Evolutionary conservation across 2,888 invertebrate species (phyloP).

Genomic region (Quadroppia sp.): DNA sequence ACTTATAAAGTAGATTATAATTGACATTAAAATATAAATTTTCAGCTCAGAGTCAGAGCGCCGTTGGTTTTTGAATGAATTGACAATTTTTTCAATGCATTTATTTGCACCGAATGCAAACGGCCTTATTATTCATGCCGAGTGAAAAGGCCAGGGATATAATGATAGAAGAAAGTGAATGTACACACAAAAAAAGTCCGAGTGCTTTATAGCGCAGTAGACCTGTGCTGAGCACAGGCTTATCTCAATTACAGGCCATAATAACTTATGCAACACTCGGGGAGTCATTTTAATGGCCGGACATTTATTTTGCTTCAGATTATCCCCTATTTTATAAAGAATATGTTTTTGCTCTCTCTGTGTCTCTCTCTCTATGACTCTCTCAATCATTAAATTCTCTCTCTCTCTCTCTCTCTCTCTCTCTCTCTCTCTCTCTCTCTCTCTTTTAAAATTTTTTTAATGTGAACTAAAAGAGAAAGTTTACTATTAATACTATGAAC

Average conservation of each 20-base stretch:
- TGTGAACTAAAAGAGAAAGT: too few species aligned
- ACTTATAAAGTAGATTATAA: background rate
- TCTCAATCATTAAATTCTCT: background rate
- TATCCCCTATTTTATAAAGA: background rate
- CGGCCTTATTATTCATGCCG: slow-evolving; percentile 6
- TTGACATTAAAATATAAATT: background rate
- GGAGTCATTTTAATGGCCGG: slow-evolving; percentile 16
- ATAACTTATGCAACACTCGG: slow-evolving; percentile 19
- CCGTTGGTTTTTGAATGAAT: too few species aligned
- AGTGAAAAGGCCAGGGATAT: background rate
- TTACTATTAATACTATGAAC: too few species aligned
- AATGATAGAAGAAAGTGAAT: background rate
- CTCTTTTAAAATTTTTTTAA: too few species aligned
- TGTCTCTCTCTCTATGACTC: background rate
- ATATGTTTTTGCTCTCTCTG: too few species aligned
- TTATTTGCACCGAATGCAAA: background rate
- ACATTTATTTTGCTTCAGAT: slow-evolving; percentile 5
- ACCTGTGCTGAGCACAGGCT: background rate
- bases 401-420: too few species aligned
- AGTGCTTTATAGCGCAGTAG: background rate
- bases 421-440: too few species aligned
- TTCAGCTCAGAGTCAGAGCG: too few species aligned
- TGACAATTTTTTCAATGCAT: too few species aligned
- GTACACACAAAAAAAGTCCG: background rate
- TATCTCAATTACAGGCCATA: slow-evolving; percentile 3